Base-by-base conservation (phyloP, 1,140 invertebrate genomes). In the Pseudobourletiella spinata region DNA sequence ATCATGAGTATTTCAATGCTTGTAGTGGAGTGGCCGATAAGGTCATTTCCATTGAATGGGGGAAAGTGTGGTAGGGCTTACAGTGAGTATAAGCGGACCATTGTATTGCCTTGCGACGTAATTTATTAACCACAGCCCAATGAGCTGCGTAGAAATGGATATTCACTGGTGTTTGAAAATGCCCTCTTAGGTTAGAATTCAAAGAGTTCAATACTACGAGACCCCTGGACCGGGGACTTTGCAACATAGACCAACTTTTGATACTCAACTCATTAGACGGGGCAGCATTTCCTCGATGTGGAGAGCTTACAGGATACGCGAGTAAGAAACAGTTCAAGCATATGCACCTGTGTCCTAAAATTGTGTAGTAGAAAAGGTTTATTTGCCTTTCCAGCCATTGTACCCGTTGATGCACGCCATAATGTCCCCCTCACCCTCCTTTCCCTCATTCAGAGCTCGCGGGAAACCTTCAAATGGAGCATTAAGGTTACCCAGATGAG, bases 181-280 rank as follows among this genome's bases (percentile, higher is more conserved):
- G n/a, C n/a, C n/a, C n/a, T n/a, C 20, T 52, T 29, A 67, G 64
- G 32, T 29, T 76, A 8, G 75, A 76, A 48, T 76, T 72, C 54
- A 59, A 64, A 32, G 72, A 72, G 32, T 74, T 75, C 29, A 73
- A 74, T 48, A 66, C 74, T 15, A 74, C 74, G 1, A 58, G 71
- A 18, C 75, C 74, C 52, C 62, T 75, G 20, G 75, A 66, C 48
- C 50, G 73, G 35, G 75, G 75, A 22, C 64, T 74, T 11, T 76
- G 75, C 57, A 73, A 76, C 56, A 72, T 76, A 25, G 75, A 76
- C 61, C 74, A 76, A 59, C 61, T 76, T 8, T 73, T 74, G 39
- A 73, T 76, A 51, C 66, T 76, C 22, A 75, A 76, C 63, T 75
- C 74, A 2, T 63, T 73, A 8, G 75, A 76, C 62, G 75, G 75